phyloP scores from a whole-genome alignment of 2,888 invertebrate genomes.

The Athetis lepigone region DNA sequence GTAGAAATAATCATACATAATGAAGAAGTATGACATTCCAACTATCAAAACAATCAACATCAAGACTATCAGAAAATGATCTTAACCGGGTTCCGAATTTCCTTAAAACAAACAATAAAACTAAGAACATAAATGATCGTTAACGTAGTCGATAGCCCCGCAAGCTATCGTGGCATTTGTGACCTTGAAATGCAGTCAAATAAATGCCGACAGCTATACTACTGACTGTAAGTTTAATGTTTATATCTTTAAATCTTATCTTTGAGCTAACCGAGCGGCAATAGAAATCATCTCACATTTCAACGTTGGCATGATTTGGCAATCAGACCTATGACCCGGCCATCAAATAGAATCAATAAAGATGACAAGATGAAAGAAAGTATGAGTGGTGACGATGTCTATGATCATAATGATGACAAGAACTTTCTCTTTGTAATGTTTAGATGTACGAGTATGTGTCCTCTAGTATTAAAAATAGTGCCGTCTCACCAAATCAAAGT shows the following conservation, averaged over 20 bases:
- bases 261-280: not conserved
- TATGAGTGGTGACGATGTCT: conserved; percentile 20
- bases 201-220: conserved; percentile 7
- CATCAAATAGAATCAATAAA: conserved; percentile 14
- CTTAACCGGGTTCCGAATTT: too few relatives aligned
- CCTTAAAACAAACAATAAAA: too few relatives aligned
- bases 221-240: too few relatives aligned
- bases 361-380: conserved; percentile 36
- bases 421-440: conserved; percentile 42
- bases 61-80: too few relatives aligned
- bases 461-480: conserved; percentile 1
- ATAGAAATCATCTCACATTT: not conserved
- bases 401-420: conserved; percentile 23
- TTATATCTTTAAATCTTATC: not conserved
- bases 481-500: conserved; percentile 18
- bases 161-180: conserved; percentile 23
- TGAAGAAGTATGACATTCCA: not conserved
- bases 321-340: conserved; percentile 3
- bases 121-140: too few relatives aligned
- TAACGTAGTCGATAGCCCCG: too few relatives aligned
- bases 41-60: conserved; percentile 2
- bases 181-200: conserved; percentile 23
- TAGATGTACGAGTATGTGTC: too few relatives aligned
- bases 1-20: too few relatives aligned
- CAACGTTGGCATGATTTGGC: not conserved